phyloP scores from a whole-genome alignment of 2,113 vertebrate species.

The Menidia beryllina region DNA sequence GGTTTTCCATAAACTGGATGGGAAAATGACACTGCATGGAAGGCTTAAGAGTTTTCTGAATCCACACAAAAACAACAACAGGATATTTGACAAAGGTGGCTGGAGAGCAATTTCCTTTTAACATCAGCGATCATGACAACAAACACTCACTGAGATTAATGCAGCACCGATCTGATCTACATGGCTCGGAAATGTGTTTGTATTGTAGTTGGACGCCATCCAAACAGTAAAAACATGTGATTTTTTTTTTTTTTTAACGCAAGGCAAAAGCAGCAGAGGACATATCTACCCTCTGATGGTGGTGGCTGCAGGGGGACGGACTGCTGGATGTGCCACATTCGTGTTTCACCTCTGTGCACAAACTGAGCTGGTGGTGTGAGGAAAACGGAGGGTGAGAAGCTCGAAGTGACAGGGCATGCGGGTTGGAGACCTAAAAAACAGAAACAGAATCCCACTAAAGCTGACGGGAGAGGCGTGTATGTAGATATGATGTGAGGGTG shows the following conservation, averaged over 20 bases:
- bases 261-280: neutral
- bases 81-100: constrained; percentile 63
- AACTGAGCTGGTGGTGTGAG: constrained; percentile 53
- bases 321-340: constrained; percentile 44
- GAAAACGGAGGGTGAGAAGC: constrained; percentile 48
- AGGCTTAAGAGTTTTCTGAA: constrained; percentile 44
- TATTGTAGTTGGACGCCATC: neutral
- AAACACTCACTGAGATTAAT: constrained; percentile 1
- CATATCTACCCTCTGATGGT: constrained; percentile 61
- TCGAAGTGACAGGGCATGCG: constrained; percentile 6
- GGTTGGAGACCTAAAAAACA: constrained; percentile 50
- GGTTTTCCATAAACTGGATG: constrained; percentile 33
- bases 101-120: constrained; percentile 57
- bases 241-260: neutral
- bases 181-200: neutral
- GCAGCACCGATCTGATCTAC: neutral
- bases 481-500: neutral
- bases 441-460: neutral
- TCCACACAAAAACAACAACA: constrained; percentile 58
- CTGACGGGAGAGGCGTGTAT: neutral
- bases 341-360: constrained; percentile 37
- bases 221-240: too few relatives aligned
- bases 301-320: constrained; percentile 43
- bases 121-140: constrained; percentile 35
- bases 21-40: constrained; percentile 25